phyloP scores from a whole-genome alignment of 2,113 vertebrate species.

The Polypterus senegalus region DNA sequence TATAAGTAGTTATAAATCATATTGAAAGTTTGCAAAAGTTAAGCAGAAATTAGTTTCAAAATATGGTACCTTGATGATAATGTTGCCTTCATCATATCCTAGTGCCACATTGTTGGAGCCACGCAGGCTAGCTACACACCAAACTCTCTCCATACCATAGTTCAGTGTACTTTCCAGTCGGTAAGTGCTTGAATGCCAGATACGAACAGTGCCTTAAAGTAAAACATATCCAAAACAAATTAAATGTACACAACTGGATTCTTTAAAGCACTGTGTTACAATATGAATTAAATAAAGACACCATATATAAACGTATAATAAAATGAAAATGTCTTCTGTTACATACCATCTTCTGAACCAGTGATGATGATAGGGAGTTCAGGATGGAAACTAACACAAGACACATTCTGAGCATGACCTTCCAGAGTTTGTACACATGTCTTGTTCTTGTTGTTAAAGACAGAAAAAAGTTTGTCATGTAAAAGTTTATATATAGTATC shows the following conservation, averaged over 20 bases:
- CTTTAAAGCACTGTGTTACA: too few relatives aligned
- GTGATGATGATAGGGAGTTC: constrained; percentile 96
- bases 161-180: constrained; percentile 91
- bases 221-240: neutral
- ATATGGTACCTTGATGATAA: constrained; percentile 83
- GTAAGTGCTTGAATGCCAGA: constrained; percentile 96
- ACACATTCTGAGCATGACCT: constrained; percentile 94
- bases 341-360: constrained; percentile 90
- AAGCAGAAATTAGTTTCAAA: too few relatives aligned
- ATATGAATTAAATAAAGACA: too few relatives aligned
- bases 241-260: too few relatives aligned
- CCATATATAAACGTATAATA: too few relatives aligned
- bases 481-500: neutral
- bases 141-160: constrained; percentile 95
- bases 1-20: too few relatives aligned
- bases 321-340: neutral
- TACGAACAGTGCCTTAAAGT: constrained; percentile 79
- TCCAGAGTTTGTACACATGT: constrained; percentile 95
- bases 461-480: neutral
- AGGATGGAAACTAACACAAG: constrained; percentile 93
- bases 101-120: constrained; percentile 93
- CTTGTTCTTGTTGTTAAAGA: constrained; percentile 64
- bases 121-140: constrained; percentile 87
- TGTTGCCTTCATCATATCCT: constrained; percentile 96
- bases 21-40: too few relatives aligned